Evolutionary conservation across 2,113 vertebrate species (phyloP), one percentile per base, ranked within the genome.

Genomic region (Fregetta grallaria): DNA sequence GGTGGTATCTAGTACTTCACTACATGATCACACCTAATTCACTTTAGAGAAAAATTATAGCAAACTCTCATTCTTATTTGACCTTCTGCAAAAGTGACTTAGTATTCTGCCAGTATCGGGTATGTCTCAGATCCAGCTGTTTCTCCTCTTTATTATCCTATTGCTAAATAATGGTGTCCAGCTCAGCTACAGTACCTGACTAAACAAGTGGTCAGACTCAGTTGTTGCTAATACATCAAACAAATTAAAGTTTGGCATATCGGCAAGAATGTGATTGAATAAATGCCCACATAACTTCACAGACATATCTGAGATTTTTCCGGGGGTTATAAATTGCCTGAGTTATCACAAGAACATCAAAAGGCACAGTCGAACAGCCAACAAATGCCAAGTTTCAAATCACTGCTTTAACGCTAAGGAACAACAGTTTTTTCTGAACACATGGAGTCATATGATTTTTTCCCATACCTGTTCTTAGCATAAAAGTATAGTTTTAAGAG

Each of bases 241-340:
- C 23, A 74, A 92, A 77, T 34, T 3, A 20, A 92, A 92, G 77
- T 85, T 11, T 94, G 94, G 93, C 91, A 65, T 75, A 91, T 92
- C 49, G 61, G 73, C 95, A 97, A 89, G 80, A 94, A 96, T 96
- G 95, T 15, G 56, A 89, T 27, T 85, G 77, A 92, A 91, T 91
- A 87, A 95, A 92, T 72, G 86, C 47, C 91, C 93, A 81, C 86
- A 66, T 92, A 95, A 94, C 96, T 96, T 91, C 95, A 85, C 65
- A 95, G 61, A 45, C 95, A 96, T 96, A 92, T 92, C 80, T 94
- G 93, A 97, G 66, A 96, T 97, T 92, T 94, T 96, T 92, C 76
- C 13, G 6, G 58, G 83, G 88, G 76, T 97, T 96, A 93, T 44
- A 86, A 95, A 95, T 67, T 44, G 92, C 56, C 59, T 67, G 82